Conservation (phyloP, 2,888 invertebrate genomes). For the Synergus gifuensis region DNA sequence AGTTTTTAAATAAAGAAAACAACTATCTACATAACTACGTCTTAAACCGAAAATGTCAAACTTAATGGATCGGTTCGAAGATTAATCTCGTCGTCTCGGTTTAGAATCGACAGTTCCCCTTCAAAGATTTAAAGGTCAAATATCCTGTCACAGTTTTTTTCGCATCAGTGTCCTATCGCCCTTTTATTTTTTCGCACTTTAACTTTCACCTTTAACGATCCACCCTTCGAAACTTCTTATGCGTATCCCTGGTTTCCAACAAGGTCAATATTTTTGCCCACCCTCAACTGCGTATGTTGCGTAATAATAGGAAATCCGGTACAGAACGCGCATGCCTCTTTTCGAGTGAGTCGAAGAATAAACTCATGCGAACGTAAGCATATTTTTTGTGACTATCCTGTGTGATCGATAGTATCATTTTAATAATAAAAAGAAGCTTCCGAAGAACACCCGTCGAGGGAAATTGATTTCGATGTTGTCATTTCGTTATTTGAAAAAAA, state of each 20-base stretch:
- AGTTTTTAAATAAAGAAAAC: no score
- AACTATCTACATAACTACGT: no score
- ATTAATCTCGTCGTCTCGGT: not conserved
- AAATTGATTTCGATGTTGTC: conserved; percentile 5
- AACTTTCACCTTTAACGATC: not conserved
- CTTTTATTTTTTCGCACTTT: not conserved
- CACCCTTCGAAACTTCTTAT: not conserved
- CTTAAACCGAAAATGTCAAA: no score
- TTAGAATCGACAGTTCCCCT: not conserved
- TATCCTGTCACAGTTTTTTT: not conserved
- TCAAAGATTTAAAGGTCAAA: conserved; percentile 7
- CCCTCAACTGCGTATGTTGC: conserved; percentile 38
- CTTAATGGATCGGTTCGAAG: no score
- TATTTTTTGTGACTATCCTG: not conserved
- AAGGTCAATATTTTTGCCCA: conserved; percentile 36
- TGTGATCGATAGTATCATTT: not conserved
- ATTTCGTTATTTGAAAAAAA: no score
- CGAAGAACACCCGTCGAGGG: not conserved
- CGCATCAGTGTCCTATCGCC: not conserved
- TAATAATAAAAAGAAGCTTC: conserved; percentile 11
- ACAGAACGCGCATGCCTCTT: conserved; percentile 1
- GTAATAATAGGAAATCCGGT: conserved; percentile 34
- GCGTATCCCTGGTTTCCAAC: conserved; percentile 12
- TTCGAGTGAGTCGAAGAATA: not conserved
- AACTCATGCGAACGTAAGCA: not conserved